Conservation (phyloP, 2,797 vertebrate species). For the Borostomias antarcticus region DNA sequence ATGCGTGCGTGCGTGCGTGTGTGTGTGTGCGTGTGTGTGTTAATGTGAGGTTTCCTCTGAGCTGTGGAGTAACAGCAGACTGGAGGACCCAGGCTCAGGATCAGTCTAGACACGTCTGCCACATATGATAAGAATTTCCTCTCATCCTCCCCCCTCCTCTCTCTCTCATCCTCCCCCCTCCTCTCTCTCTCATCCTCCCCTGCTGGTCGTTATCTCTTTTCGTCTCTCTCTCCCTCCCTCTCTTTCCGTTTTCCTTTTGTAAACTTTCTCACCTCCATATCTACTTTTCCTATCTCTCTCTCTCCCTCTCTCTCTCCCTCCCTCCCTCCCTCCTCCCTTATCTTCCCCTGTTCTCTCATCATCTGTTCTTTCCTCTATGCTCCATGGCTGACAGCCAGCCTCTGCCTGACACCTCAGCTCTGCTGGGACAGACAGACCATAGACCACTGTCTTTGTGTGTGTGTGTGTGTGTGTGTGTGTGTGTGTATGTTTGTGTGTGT, state of each 20-base stretch:
- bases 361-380: neutral
- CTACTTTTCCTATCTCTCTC: neutral
- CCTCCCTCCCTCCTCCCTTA: neutral
- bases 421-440: neutral
- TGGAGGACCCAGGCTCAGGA: constrained; percentile 29
- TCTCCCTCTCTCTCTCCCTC: neutral
- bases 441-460: neutral
- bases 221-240: constrained; percentile 1
- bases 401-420: too few species aligned
- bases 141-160: constrained; percentile 32
- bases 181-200: neutral
- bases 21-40: constrained; percentile 26
- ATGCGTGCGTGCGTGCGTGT: constrained; percentile 15
- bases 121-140: constrained; percentile 58
- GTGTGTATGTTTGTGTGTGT: neutral
- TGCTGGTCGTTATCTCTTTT: neutral
- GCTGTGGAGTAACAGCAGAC: constrained; percentile 2
- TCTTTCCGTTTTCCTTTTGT: neutral
- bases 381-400: too few species aligned
- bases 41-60: constrained; percentile 2
- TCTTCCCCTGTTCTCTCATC: neutral
- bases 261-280: neutral
- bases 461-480: neutral
- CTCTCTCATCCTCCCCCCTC: neutral
- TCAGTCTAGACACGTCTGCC: constrained; percentile 49